Evolutionary conservation across 2,113 vertebrate genomes (phyloP).

Genomic region (Mesoclemmys tuberculata): DNA sequence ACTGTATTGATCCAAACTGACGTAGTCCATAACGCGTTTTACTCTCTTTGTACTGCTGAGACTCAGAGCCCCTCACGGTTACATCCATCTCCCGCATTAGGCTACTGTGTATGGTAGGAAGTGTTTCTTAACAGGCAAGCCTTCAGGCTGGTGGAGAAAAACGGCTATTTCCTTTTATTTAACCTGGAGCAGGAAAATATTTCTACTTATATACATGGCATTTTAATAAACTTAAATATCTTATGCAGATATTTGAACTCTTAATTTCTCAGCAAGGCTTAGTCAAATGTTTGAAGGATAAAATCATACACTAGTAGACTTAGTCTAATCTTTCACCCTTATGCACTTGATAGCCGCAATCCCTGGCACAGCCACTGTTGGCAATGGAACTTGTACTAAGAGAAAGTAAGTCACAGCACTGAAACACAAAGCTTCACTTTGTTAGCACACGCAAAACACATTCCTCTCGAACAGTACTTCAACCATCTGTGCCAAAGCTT

Average conservation of each 20-base stretch:
- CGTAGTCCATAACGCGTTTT: not conserved
- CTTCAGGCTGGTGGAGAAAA: not conserved
- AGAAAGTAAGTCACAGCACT: not conserved
- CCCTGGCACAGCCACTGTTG: not conserved
- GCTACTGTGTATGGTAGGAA: not conserved
- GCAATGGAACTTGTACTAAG: not conserved
- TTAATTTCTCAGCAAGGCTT: rapidly evolving
- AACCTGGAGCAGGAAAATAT: rapidly evolving
- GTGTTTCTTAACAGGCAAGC: not conserved
- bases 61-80: not conserved
- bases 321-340: not conserved
- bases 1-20: not conserved
- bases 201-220: not conserved
- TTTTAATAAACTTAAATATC: conserved; percentile 25
- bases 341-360: not conserved
- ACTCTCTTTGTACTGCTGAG: not conserved
- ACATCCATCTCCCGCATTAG: not conserved
- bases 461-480: not conserved
- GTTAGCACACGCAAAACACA: rapidly evolving
- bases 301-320: conserved; percentile 24
- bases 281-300: not conserved
- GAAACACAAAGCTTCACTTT: rapidly evolving
- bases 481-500: rapidly evolving
- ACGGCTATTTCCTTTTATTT: not conserved
- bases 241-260: not conserved